Percentiles rank a stretch among this genome's conserved stretches.
These are phyloP conservation scores for Atlantisia rogersi DNA, from an alignment of 2,113 vertebrate genomes.

Conservation along the genomic window DNA sequence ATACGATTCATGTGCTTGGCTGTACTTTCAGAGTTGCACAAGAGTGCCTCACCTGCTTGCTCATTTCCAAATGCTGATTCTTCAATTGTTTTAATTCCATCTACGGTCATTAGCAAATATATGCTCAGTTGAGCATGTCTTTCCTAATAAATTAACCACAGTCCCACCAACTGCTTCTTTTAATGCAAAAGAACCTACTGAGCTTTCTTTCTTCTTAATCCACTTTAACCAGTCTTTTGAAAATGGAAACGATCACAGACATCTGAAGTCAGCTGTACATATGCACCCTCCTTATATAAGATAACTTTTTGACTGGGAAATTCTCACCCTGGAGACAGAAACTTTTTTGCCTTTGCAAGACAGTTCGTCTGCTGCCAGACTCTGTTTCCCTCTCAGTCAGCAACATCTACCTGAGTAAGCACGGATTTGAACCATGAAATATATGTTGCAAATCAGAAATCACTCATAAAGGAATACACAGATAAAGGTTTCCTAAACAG, in stretches of 20 bases:
- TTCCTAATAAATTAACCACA: background rate
- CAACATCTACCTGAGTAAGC: background rate
- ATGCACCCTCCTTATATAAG: background rate
- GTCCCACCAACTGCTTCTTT: background rate
- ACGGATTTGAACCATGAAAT: constrained; percentile 7
- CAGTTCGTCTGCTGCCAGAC: background rate
- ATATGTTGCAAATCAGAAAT: background rate
- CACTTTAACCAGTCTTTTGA: background rate
- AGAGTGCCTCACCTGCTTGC: background rate
- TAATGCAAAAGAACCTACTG: background rate
- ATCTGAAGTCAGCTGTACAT: background rate
- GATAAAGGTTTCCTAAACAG: background rate
- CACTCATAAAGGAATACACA: background rate
- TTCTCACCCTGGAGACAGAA: background rate
- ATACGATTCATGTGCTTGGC: background rate
- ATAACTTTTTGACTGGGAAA: background rate
- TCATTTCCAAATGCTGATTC: background rate
- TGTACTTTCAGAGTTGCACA: background rate
- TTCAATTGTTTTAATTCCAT: background rate
- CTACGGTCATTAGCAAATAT: background rate
- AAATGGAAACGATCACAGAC: background rate
- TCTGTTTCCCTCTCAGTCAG: background rate
- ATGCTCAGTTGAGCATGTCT: background rate
- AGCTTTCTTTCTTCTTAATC: background rate
- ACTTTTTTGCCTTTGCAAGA: background rate